phyloP scores from a whole-genome alignment of 2,797 vertebrate genomes.

The Pangasius sanitwongsei region DNA sequence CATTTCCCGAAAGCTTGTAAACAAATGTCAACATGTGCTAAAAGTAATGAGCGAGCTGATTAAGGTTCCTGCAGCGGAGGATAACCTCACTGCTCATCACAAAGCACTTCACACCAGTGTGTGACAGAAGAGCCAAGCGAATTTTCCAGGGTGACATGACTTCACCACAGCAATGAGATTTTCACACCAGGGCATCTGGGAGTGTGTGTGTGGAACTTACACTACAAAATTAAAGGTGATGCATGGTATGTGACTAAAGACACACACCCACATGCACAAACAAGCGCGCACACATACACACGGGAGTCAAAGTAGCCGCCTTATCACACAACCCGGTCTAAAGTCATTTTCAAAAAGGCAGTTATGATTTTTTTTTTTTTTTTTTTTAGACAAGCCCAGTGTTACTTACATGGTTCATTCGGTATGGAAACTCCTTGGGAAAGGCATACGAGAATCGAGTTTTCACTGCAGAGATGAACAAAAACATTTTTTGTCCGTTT shows the following conservation, averaged over 20 bases:
- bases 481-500: background rate
- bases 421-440: conserved; percentile 98
- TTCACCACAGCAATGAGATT: conserved; percentile 57
- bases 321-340: conserved; percentile 8
- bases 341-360: background rate
- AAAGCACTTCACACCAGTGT: conserved; percentile 56
- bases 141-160: conserved; percentile 15
- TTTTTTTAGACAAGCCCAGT: background rate
- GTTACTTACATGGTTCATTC: conserved; percentile 98
- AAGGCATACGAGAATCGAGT: conserved; percentile 99
- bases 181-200: conserved; percentile 55
- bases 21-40: background rate
- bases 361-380: too few species aligned
- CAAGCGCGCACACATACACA: too few species aligned
- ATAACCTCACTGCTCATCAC: conserved; percentile 47
- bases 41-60: background rate
- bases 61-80: background rate
- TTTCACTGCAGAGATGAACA: conserved; percentile 83
- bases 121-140: conserved; percentile 44
- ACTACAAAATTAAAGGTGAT: conserved; percentile 21
- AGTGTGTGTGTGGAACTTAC: conserved; percentile 54
- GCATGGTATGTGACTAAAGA: background rate
- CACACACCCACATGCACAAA: background rate
- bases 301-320: background rate
- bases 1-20: background rate